phyloP scores from a whole-genome alignment of 2,888 invertebrate genomes.

The Brenthis ino region DNA sequence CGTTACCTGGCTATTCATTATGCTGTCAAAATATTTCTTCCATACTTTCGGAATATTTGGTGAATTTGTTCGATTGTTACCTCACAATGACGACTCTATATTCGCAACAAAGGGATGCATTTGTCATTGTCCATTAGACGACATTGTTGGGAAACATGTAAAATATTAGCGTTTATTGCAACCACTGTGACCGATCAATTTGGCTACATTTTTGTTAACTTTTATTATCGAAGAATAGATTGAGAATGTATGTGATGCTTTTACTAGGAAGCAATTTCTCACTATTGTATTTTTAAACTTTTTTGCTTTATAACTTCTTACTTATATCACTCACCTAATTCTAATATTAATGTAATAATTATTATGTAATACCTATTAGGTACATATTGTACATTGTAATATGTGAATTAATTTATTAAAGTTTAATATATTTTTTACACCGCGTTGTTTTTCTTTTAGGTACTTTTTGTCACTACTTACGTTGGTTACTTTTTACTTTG shows the following conservation, averaged over 20 bases:
- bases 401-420: too few species aligned
- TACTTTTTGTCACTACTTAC: too few species aligned
- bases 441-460: too few species aligned
- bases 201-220: slow-evolving; percentile 15
- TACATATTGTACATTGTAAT: too few species aligned
- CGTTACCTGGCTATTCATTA: slow-evolving; percentile 73
- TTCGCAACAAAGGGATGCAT: slow-evolving; percentile 72
- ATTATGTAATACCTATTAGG: too few species aligned
- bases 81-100: slow-evolving; percentile 72
- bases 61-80: slow-evolving; percentile 73
- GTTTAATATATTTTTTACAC: too few species aligned
- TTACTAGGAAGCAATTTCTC: background rate
- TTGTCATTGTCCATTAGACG: slow-evolving; percentile 79
- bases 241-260: background rate
- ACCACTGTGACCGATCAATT: slow-evolving; percentile 42
- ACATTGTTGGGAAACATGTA: slow-evolving; percentile 72
- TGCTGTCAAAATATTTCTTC: slow-evolving; percentile 80
- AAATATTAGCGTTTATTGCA: slow-evolving; percentile 55
- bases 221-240: slow-evolving; percentile 4
- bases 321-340: too few species aligned
- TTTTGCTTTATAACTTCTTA: background rate
- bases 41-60: slow-evolving; percentile 61
- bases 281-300: background rate
- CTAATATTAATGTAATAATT: too few species aligned
- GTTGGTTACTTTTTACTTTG: too few species aligned